Evolutionary conservation across 2,113 vertebrate genomes (phyloP), one percentile per base, ranked within the genome.

Genomic region (Gallinago jamesoni): DNA sequence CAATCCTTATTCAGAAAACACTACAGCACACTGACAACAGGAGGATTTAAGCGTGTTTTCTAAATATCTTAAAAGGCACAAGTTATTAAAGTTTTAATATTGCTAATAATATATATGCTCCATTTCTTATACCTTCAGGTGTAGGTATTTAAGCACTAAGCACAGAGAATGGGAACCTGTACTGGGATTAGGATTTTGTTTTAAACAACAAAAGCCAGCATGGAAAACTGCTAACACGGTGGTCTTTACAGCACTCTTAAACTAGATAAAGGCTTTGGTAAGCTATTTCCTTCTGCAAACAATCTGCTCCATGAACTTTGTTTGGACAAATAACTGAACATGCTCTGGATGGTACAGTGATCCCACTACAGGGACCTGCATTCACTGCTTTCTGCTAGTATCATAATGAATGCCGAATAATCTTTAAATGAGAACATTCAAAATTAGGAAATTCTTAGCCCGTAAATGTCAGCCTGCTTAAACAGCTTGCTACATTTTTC

Each of bases 201-300:
- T 74, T 33, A 62, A 84, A n/a, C 15, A 73, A 45, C 22, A 69
- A 48, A 86, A 90, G 37, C 5, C 59, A 90, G 6, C 7, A 31
- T 3, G 6, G 25, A 45, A 74, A 90, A 37, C n/a, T 77, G 60
- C 47, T 73, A 77, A 70, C 12, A 47, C 27, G 31, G 18, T 4
- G 17, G 10, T 80, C 66, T 66, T 64, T 5, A 64, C 45, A 84
- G 27, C 31, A 7, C 41, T 62, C 56, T 56, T 14, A n/a, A 62
- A 18, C 7, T 79, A 47, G 73, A 14, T 50, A 31, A 21, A 66
- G 59, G 59, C 72, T 67, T 43, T 56, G 45, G 35, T 28, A 69
- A 85, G 37, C 28, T 70, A 11, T 86, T 90, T 84, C 73, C 76
- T 90, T 41, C 86, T 89, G 89, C 91, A 92, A 89, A 86, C 79